Evolutionary conservation across 2,888 invertebrate genomes (phyloP).

Genomic region (Dendrolimus pini): DNA sequence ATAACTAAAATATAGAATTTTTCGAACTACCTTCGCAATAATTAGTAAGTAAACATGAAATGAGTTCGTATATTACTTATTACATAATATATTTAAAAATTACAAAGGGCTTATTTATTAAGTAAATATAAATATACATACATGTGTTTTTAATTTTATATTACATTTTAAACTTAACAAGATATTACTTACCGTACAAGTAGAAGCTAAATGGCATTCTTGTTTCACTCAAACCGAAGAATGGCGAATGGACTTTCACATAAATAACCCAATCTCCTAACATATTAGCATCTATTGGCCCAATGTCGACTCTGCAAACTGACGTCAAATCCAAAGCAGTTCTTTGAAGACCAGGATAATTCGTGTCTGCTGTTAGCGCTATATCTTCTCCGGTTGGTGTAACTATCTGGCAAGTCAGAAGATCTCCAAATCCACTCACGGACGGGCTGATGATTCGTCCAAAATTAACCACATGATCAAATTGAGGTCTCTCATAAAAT

Average conservation of each 20-base stretch:
- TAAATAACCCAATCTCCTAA: slow-evolving; percentile 35
- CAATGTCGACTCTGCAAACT: slow-evolving; percentile 28
- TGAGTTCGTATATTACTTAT: too few relatives aligned
- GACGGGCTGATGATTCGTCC: slow-evolving; percentile 25
- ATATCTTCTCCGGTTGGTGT: slow-evolving; percentile 36
- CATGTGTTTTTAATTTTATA: too few relatives aligned
- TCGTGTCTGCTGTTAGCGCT: slow-evolving; percentile 17
- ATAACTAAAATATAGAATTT: too few relatives aligned
- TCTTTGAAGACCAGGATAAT: slow-evolving; percentile 27
- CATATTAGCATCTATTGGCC: slow-evolving; percentile 20
- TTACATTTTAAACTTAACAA: not conserved
- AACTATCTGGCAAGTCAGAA: slow-evolving; percentile 30
- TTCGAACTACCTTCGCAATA: too few relatives aligned
- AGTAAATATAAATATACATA: too few relatives aligned
- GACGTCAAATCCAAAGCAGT: slow-evolving; percentile 7
- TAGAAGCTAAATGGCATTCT: slow-evolving; percentile 24
- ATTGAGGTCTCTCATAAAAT: not conserved
- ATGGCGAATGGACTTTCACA: slow-evolving; percentile 19
- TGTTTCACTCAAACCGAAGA: slow-evolving; percentile 18
- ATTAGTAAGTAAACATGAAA: too few relatives aligned
- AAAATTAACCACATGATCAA: slow-evolving; percentile 27
- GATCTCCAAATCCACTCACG: slow-evolving; percentile 15
- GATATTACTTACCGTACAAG: slow-evolving; percentile 31
- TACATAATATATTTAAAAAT: too few relatives aligned
- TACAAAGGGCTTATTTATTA: too few relatives aligned